phyloP scores from a whole-genome alignment of 1,140 invertebrate species.

The Drosophila jambulina region DNA sequence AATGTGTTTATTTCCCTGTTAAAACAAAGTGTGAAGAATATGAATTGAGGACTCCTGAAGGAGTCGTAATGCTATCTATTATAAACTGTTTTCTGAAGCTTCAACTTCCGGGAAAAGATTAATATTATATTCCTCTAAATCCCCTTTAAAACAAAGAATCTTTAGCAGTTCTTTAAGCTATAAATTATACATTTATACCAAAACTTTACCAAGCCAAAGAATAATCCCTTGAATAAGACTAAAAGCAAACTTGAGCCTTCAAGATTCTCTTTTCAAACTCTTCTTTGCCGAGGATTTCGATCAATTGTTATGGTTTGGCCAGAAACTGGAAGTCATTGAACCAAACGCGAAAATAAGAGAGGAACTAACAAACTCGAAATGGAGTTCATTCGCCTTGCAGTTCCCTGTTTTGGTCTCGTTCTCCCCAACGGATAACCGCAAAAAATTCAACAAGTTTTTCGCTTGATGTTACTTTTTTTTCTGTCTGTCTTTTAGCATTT shows the following conservation, averaged over 20 bases:
- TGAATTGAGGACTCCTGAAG: too few relatives aligned
- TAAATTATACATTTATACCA: not conserved
- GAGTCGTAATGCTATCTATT: too few relatives aligned
- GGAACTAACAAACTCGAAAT: slow-evolving; percentile 33
- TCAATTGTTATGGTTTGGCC: slow-evolving; percentile 40
- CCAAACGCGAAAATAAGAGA: slow-evolving; percentile 24
- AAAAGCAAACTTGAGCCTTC: not conserved
- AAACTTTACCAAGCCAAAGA: not conserved
- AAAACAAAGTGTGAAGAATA: not conserved
- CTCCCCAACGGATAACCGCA: slow-evolving; percentile 28
- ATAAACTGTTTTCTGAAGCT: too few relatives aligned
- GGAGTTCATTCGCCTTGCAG: slow-evolving; percentile 54
- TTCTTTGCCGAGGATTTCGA: slow-evolving; percentile 1
- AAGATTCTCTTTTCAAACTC: not conserved
- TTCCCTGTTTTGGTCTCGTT: slow-evolving; percentile 44
- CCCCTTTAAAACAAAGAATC: not conserved
- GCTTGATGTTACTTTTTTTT: slow-evolving; percentile 13
- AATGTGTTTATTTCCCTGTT: not conserved
- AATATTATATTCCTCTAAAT: not conserved
- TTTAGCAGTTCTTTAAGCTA: too few relatives aligned
- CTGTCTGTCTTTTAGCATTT: slow-evolving; percentile 45
- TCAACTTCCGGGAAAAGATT: not conserved
- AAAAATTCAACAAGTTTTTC: slow-evolving; percentile 47
- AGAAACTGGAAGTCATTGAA: slow-evolving; percentile 44
- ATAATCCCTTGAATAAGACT: not conserved